Conservation (phyloP, 1,140 invertebrate species). For the Calephelis virginiensis region DNA sequence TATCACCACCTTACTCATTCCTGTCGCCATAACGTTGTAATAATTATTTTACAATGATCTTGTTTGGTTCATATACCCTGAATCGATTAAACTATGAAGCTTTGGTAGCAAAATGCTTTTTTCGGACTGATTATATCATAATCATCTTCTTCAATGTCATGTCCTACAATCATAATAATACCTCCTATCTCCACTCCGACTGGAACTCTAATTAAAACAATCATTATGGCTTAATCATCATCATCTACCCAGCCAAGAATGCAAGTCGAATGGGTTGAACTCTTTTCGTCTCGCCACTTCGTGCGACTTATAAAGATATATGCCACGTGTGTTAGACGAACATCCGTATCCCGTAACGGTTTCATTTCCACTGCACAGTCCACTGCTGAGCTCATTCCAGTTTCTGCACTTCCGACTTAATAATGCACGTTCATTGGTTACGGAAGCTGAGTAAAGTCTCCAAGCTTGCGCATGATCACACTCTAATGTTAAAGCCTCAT, state of each 20-base stretch:
- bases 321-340: conserved; percentile 35
- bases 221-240: background rate
- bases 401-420: conserved; percentile 39
- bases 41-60: no score
- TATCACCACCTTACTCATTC: no score
- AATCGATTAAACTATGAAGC: no score
- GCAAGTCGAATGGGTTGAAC: conserved; percentile 52
- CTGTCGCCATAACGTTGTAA: no score
- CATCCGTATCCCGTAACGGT: conserved; percentile 46
- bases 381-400: conserved; percentile 46
- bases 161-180: no score
- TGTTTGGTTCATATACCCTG: no score
- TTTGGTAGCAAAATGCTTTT: no score
- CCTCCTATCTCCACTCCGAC: no score
- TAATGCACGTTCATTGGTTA: conserved; percentile 36
- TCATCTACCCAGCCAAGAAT: conserved; percentile 38
- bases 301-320: conserved; percentile 52
- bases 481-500: conserved; percentile 42
- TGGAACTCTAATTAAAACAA: no score
- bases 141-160: no score
- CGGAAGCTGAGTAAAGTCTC: conserved; percentile 51
- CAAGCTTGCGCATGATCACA: conserved; percentile 60
- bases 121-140: no score
- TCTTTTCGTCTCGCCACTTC: conserved; percentile 28
- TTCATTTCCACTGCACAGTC: conserved; percentile 46